Evolutionary conservation across 2,888 invertebrate genomes (phyloP).

Genomic region (Drosophila differens): DNA sequence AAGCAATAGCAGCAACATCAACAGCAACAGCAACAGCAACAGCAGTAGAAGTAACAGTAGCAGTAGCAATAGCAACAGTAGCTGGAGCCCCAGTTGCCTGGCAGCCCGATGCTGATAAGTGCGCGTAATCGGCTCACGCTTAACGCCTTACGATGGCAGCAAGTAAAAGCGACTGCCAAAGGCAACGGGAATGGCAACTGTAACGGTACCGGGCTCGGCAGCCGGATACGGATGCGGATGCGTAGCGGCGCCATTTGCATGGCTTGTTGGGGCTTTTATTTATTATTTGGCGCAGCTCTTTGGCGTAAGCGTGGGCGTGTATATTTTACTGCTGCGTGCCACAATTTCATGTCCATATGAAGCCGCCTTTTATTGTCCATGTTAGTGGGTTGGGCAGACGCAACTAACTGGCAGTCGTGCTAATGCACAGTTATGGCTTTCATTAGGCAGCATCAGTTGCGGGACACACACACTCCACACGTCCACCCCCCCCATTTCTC

Average conservation of each 20-base stretch:
- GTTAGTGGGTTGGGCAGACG: not conserved
- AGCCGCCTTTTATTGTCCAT: slow-evolving; percentile 61
- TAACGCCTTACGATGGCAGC: slow-evolving; percentile 57
- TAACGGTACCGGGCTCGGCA: slow-evolving; percentile 5
- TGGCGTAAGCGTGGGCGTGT: slow-evolving; percentile 26
- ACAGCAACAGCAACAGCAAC: not conserved
- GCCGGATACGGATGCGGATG: slow-evolving; percentile 64
- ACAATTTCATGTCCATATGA: slow-evolving; percentile 68
- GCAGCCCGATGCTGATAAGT: slow-evolving; percentile 64
- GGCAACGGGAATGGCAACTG: slow-evolving; percentile 11
- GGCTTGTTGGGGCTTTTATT: slow-evolving; percentile 62
- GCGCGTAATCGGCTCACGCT: slow-evolving; percentile 77
- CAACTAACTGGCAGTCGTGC: slow-evolving; percentile 46
- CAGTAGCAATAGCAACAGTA: slow-evolving; percentile 1
- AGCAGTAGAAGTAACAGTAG: slow-evolving; percentile 9
- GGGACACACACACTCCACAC: not conserved
- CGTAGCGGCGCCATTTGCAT: slow-evolving; percentile 62
- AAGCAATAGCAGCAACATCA: slow-evolving; percentile 26
- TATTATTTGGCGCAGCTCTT: slow-evolving; percentile 57
- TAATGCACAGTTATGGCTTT: slow-evolving; percentile 64
- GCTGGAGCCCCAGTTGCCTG: slow-evolving; percentile 32
- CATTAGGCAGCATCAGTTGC: slow-evolving; percentile 43
- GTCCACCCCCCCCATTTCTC: not conserved
- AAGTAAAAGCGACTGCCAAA: slow-evolving; percentile 16
- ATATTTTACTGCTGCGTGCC: slow-evolving; percentile 65